Evolutionary conservation across 2,113 vertebrate species (phyloP), one percentile per base, ranked within the genome.

Genomic region (Tyrannus savana): DNA sequence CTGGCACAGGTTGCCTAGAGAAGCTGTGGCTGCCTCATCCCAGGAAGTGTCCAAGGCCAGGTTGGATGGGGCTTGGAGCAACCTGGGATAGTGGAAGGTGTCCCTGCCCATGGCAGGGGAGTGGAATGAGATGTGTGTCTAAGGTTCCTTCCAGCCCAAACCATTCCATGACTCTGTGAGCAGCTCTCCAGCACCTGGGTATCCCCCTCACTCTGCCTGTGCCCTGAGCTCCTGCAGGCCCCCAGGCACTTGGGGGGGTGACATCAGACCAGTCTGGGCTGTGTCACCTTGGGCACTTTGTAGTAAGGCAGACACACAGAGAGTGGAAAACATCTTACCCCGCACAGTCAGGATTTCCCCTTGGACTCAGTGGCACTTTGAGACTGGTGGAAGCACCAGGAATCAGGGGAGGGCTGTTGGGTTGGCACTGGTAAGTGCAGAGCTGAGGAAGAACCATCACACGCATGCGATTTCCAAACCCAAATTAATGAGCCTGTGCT

Each of bases 31-130:
- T 83, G 63, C n/a, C 7, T 6, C 63, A 63, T 49, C 25, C 56
- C 72, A 77, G 35, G 18, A 1, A 69, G 17, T 55, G 72, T 37
- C 6, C 56, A 55, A 55, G 47, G 25, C 14, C 63, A 31, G 35
- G 9, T 0, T 71, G 41, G 55, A 62, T 0, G 0, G 12, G 31
- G 41, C 35, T 42, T 49, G 49, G 31, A 84, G 41, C 31, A 0
- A 0, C 25, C 31, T 77, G 56, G 21, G 0, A 0, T 8, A 42
- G 55, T 56, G 63, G 18, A 56, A 76, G 25, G 17, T 75, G 62
- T 53, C n/a, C 24, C 46, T 83, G 46, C 16, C 4, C 19, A 18
- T 52, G 59, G 50, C 58, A 58, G 2, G 7, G 14, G 6, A 6
- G 6, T n/a, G 55, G 63, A 49, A 35, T 19, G 47, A 49, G 14